Evolutionary conservation across 2,113 vertebrate species (phyloP).

Genomic region (Gambusia holbrooki): DNA sequence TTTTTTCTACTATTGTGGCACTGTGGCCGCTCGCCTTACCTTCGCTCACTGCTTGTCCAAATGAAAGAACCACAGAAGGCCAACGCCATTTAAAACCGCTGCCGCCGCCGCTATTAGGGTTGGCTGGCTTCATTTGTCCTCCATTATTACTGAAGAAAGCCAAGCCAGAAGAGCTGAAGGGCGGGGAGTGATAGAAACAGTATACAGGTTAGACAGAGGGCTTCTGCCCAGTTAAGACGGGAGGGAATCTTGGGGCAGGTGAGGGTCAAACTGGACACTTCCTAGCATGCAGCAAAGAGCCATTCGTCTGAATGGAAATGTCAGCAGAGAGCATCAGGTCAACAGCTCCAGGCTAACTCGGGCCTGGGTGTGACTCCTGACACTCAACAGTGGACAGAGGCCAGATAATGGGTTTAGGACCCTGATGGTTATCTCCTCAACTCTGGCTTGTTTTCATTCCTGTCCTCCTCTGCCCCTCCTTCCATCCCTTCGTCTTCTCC

Average conservation of each 20-base stretch:
- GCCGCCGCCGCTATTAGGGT: constrained; percentile 60
- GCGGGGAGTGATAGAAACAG: constrained; percentile 40
- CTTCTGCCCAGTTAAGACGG: constrained; percentile 61
- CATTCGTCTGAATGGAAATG: constrained; percentile 83
- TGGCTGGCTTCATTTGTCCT: constrained; percentile 68
- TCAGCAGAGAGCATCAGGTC: constrained; percentile 73
- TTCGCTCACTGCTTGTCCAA: constrained; percentile 58
- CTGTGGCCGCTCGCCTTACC: constrained; percentile 27
- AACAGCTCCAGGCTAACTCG: constrained; percentile 77
- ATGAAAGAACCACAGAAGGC: constrained; percentile 62
- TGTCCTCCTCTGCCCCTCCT: constrained; percentile 49
- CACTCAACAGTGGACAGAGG: constrained; percentile 73
- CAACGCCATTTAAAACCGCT: constrained; percentile 66
- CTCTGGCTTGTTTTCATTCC: constrained; percentile 80
- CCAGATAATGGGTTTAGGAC: constrained; percentile 82
- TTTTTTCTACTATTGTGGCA: constrained; percentile 45
- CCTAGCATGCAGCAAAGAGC: constrained; percentile 76
- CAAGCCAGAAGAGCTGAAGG: constrained; percentile 29
- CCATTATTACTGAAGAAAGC: constrained; percentile 67
- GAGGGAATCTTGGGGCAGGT: constrained; percentile 73
- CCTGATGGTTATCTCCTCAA: constrained; percentile 82
- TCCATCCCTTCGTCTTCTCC: constrained; percentile 16
- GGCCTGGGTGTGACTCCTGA: constrained; percentile 81
- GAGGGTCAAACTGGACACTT: constrained; percentile 82
- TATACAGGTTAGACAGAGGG: constrained; percentile 69